Conservation (phyloP, 2,113 vertebrate genomes). For the Eclectus roratus region DNA sequence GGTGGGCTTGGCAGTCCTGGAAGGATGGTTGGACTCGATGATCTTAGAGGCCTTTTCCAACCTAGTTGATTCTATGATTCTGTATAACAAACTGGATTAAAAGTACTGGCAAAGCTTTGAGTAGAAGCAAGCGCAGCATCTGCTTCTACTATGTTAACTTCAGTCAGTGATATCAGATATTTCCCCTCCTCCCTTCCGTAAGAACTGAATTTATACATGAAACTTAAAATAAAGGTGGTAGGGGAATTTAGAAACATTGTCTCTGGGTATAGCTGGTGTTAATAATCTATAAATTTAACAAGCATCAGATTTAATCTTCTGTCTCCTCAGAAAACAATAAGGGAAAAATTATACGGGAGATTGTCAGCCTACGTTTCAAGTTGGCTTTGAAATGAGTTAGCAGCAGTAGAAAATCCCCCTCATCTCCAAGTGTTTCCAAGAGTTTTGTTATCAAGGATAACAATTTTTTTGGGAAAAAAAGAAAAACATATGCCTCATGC, state of each 20-base stretch:
- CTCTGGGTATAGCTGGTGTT: background rate
- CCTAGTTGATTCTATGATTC: background rate
- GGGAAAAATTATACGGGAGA: background rate
- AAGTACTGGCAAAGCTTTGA: background rate
- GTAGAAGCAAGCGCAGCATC: background rate
- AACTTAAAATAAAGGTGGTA: background rate
- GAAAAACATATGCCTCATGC: background rate
- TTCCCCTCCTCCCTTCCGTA: background rate
- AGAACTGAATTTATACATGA: background rate
- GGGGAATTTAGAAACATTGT: background rate
- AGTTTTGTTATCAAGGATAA: constrained; percentile 26
- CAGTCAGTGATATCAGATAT: background rate
- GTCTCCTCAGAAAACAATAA: background rate
- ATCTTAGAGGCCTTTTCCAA: background rate
- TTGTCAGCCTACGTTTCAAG: background rate
- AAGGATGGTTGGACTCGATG: background rate
- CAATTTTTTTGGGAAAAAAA: background rate
- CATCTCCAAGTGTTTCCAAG: constrained; percentile 19
- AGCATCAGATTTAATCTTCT: background rate
- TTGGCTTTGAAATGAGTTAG: constrained; percentile 11
- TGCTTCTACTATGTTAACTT: background rate
- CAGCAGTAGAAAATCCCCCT: constrained; percentile 3
- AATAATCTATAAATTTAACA: constrained; percentile 4
- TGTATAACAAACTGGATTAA: background rate
- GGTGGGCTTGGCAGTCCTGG: background rate